Conservation (phyloP, 2,797 vertebrate genomes). For the Spinibarbus caldwelli region DNA sequence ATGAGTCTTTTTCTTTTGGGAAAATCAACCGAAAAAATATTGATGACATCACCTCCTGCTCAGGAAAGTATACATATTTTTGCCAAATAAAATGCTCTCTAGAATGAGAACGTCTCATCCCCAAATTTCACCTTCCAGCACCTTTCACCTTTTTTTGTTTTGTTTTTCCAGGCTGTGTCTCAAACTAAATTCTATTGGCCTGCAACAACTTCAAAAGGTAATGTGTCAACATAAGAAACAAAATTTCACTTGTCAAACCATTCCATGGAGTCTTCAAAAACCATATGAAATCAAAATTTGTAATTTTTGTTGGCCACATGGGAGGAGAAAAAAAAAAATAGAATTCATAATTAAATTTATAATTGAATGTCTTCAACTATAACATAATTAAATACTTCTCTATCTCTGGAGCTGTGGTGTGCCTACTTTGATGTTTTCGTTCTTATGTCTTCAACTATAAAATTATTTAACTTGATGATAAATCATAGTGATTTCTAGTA, state of each 20-base stretch:
- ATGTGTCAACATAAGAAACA: neutral
- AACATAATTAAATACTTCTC: no score
- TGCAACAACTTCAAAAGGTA: neutral
- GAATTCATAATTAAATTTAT: no score
- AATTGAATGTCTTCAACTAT: no score
- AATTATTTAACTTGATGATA: no score
- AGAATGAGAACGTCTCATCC: neutral
- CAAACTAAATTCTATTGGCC: neutral
- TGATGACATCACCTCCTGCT: no score
- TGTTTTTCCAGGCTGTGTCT: neutral
- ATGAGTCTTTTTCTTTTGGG: no score
- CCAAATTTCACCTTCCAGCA: no score
- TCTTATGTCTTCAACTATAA: no score
- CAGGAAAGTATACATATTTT: neutral
- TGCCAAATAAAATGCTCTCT: neutral
- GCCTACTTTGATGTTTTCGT: no score
- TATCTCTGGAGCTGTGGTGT: no score
- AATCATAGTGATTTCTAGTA: no score
- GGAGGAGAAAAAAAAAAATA: neutral
- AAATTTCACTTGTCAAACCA: neutral
- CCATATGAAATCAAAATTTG: neutral
- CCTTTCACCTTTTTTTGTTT: neutral
- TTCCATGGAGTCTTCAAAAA: neutral
- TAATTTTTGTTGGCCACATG: neutral
- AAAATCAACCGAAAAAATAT: no score